These are phyloP conservation scores for Folsomia candida DNA, from an alignment of 2,888 invertebrate species.

Conservation along the genomic window DNA sequence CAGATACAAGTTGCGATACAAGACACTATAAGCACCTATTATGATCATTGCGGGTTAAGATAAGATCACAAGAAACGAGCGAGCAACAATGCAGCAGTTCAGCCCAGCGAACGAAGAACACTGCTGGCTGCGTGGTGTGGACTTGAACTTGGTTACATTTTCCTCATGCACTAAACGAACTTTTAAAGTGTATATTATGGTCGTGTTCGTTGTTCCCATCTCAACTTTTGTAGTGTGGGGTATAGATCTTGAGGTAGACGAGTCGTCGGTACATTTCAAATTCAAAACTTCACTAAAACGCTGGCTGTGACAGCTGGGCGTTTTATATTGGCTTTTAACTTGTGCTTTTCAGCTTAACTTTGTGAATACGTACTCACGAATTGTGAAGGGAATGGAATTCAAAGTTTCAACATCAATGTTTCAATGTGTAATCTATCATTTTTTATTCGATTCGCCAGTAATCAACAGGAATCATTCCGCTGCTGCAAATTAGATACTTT, in stretches of 20 bases:
- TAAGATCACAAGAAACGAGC: conserved; percentile 14
- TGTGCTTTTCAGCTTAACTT: not conserved
- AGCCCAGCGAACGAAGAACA: not conserved
- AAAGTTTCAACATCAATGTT: conserved; percentile 1
- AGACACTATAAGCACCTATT: conserved; percentile 8
- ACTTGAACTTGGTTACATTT: not conserved
- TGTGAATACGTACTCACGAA: not conserved
- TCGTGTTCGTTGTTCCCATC: not conserved
- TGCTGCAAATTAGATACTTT: not conserved
- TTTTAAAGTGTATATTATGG: not conserved
- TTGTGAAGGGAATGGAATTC: not conserved
- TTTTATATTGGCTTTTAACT: conserved; percentile 20
- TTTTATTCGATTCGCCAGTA: conserved; percentile 7
- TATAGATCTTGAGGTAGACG: too few relatives aligned
- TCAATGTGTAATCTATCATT: conserved; percentile 1
- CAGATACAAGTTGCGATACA: conserved; percentile 9
- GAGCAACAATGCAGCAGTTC: conserved; percentile 14
- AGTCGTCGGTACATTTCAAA: not conserved
- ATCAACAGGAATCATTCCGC: not conserved
- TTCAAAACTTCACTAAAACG: not conserved
- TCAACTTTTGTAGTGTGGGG: not conserved
- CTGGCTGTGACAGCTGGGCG: conserved; percentile 17
- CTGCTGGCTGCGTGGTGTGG: not conserved
- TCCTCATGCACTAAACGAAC: not conserved
- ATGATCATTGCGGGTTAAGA: conserved; percentile 10